phyloP scores from a whole-genome alignment of 2,888 invertebrate species.

The Apotomis betuletana region DNA sequence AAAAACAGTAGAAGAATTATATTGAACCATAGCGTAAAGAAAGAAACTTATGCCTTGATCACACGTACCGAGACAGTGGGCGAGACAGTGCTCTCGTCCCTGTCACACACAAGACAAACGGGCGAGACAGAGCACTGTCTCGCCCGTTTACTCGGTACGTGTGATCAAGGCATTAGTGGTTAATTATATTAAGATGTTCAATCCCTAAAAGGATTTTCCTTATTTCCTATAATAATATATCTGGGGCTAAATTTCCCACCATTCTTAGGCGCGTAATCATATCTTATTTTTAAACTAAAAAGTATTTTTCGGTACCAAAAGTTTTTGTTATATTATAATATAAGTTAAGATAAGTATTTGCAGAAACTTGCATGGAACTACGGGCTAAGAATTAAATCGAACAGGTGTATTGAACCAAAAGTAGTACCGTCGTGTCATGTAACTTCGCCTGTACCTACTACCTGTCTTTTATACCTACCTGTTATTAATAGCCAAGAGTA shows the following conservation, averaged over 20 bases:
- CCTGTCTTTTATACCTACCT: no score
- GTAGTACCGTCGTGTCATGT: background rate
- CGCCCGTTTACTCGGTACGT: no score
- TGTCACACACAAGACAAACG: no score
- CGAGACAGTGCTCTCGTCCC: no score
- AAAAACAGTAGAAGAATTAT: no score
- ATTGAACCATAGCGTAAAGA: no score
- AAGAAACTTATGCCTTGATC: no score
- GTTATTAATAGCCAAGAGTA: no score
- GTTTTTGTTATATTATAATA: background rate
- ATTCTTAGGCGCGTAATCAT: background rate
- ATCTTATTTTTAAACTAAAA: background rate
- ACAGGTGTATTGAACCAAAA: background rate
- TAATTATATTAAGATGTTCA: background rate
- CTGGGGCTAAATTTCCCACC: background rate
- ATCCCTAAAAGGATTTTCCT: background rate
- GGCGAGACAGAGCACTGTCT: no score
- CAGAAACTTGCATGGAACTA: background rate
- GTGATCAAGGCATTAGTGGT: no score
- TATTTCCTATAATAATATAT: background rate
- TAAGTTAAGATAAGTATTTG: slow-evolving; percentile 2
- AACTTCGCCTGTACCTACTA: no score
- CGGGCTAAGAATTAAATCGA: background rate
- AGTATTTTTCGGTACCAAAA: slow-evolving; percentile 19
- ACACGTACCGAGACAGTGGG: no score